phyloP scores from a whole-genome alignment of 2,888 invertebrate species.

The Ditylenchus weischeri region DNA sequence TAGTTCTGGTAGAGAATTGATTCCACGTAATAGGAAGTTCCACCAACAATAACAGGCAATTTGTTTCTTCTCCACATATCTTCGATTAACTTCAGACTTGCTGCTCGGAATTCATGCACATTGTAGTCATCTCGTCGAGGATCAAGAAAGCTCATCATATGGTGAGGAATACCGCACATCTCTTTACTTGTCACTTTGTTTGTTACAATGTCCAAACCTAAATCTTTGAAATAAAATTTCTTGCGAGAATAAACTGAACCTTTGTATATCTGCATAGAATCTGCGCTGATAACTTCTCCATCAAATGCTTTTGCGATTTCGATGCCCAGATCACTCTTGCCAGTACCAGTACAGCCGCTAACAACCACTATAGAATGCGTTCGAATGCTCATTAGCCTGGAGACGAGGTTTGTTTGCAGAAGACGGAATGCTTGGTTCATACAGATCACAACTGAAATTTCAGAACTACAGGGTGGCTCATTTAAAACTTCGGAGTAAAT shows the following conservation, averaged over 20 bases:
- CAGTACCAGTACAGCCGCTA: constrained; percentile 91
- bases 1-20: constrained; percentile 70
- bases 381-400: too few relatives aligned
- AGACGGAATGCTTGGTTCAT: too few relatives aligned
- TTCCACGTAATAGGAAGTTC: constrained; percentile 97
- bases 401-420: too few relatives aligned
- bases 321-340: constrained; percentile 91
- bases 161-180: constrained; percentile 74
- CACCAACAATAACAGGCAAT: constrained; percentile 88
- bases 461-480: too few relatives aligned
- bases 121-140: constrained; percentile 63
- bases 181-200: constrained; percentile 74
- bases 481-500: too few relatives aligned
- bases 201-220: constrained; percentile 54
- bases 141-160: constrained; percentile 80
- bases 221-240: background rate
- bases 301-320: constrained; percentile 73
- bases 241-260: constrained; percentile 61
- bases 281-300: constrained; percentile 78
- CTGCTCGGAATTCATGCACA: constrained; percentile 43
- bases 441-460: too few relatives aligned
- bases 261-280: constrained; percentile 99
- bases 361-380: constrained; percentile 70
- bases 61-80: constrained; percentile 70
- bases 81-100: constrained; percentile 65